Base-by-base conservation (phyloP, 2,797 vertebrate genomes). In the Silurus lanzhouensis region DNA sequence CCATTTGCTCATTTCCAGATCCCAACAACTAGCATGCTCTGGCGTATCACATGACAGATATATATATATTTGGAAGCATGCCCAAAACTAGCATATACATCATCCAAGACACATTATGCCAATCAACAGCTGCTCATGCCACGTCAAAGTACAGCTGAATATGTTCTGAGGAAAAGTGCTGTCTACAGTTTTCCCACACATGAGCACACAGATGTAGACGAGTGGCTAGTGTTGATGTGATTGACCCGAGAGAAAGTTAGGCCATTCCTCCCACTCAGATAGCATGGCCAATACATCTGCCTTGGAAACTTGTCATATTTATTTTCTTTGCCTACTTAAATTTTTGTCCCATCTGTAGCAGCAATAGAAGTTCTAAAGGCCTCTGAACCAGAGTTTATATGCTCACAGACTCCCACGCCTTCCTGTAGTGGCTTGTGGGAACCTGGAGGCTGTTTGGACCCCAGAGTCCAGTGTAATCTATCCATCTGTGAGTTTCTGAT, bases 401-500 rank as follows among this genome's bases (percentile, higher is more conserved):
- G 25, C 60, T 72, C 13, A 58, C n/a, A 76, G 27, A 67, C 61
- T 75, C 84, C 79, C 79, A 81, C 68, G 48, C 46, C 27, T 75
- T 81, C 70, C 38, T 71, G 52, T 38, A n/a, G 20, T 27, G 67
- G 20, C 27, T 71, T 64, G 70, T 81, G 84, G 84, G 79, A 66
- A 81, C 46, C 70, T 66, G 70, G 79, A 63, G 70, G 61, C 46
- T 81, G 78, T 85, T 81, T 64, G 58, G 84, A 64, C 77, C 77
- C 77, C 25, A 63, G 77, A 72, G 58, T 80, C 57, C 19, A 81
- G 46, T 5, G 31, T 55, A 75, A 75, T 85, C 78, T 64, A 64
- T n/a, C 77, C 84, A 85, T 81, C 84, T 81, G 83, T 48, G 52
- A 78, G 64, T 46, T 22, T 48, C 25, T 85, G 78, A 61, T 58